Conservation (phyloP, 2,113 vertebrate species). For the Columbina picui region DNA sequence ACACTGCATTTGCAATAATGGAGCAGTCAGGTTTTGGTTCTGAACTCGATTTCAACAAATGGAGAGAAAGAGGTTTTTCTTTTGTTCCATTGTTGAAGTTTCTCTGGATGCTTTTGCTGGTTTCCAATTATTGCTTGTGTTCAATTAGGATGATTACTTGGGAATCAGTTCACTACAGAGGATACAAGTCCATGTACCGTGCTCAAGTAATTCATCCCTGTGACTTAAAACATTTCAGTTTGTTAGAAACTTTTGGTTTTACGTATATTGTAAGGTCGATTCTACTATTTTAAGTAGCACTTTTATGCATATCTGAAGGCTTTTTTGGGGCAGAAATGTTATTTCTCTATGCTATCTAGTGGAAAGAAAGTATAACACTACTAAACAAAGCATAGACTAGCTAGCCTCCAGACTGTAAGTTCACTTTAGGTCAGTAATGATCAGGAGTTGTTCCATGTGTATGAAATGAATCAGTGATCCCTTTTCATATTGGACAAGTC, state of each 20-base stretch:
- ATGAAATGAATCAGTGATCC: not conserved
- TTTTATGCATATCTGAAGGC: constrained; percentile 50
- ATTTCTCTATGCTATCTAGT: not conserved
- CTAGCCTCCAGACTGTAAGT: constrained; percentile 4
- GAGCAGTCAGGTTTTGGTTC: not conserved
- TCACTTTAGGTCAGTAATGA: constrained; percentile 55
- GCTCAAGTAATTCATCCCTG: constrained; percentile 13
- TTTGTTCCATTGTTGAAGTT: not conserved
- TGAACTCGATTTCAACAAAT: not conserved
- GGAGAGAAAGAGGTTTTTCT: not conserved
- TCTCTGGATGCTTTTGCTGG: not conserved
- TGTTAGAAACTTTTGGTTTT: constrained; percentile 2
- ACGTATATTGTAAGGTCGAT: not conserved
- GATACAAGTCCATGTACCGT: not conserved
- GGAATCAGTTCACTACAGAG: not conserved
- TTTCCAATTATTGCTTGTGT: not conserved
- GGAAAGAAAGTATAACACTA: constrained; percentile 13
- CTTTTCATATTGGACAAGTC: not conserved
- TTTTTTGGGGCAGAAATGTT: not conserved
- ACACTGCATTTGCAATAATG: constrained; percentile 14
- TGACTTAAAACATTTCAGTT: constrained; percentile 51
- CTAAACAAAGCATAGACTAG: not conserved
- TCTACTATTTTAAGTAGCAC: constrained; percentile 54
- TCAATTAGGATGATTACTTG: not conserved
- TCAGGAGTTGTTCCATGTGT: constrained; percentile 3